Percentiles rank a stretch among this genome's conserved stretches.
Conservation (phyloP, 2,888 invertebrate genomes). For the Scaptomyza flava region DNA sequence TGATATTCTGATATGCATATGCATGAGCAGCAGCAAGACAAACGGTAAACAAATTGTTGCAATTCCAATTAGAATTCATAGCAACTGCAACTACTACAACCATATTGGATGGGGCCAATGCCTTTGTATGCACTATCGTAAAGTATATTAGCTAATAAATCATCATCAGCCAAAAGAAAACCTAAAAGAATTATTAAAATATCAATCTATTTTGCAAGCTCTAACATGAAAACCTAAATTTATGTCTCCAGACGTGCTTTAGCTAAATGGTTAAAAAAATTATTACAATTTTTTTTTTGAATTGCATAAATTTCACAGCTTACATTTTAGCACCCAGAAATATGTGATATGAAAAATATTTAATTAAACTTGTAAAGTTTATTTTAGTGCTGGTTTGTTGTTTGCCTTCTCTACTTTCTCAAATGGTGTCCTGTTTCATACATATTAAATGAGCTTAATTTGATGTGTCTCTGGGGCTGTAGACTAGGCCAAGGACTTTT, state of each 20-base stretch:
- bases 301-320: too few species aligned
- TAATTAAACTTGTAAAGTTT: neutral
- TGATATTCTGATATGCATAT: constrained; percentile 46
- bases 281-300: too few species aligned
- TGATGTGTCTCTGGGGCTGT: neutral
- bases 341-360: neutral
- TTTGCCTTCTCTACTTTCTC: neutral
- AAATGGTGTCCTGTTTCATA: neutral
- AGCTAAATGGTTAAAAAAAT: too few species aligned
- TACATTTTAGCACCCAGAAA: too few species aligned
- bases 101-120: constrained; percentile 13
- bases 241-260: too few species aligned
- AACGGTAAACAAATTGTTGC: constrained; percentile 51
- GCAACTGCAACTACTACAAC: constrained; percentile 9
- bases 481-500: constrained; percentile 25
- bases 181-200: neutral
- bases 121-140: constrained; percentile 1
- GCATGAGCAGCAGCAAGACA: constrained; percentile 30
- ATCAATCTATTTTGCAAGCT: neutral
- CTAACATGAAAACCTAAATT: too few species aligned
- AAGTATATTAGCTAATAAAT: constrained; percentile 4
- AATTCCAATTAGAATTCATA: constrained; percentile 48
- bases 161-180: neutral
- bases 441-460: neutral
- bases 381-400: neutral